phyloP scores from a whole-genome alignment of 2,113 vertebrate species.

The Oreochromis spilurus region DNA sequence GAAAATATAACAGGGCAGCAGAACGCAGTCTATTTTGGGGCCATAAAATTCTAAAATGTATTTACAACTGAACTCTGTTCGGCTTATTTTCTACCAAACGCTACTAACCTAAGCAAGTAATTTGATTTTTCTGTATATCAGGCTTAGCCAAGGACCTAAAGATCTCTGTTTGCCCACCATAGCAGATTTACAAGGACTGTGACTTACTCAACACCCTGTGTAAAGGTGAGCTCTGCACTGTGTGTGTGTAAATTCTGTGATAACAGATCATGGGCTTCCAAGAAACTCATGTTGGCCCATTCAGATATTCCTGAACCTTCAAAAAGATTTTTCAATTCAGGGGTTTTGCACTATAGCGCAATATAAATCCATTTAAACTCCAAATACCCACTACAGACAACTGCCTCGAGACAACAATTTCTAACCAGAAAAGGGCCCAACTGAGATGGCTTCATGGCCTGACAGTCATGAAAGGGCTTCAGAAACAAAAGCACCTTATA shows the following conservation, averaged over 20 bases:
- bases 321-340: neutral
- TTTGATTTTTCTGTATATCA: neutral
- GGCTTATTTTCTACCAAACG: neutral
- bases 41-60: neutral
- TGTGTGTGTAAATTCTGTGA: neutral
- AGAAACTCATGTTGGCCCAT: neutral
- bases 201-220: neutral
- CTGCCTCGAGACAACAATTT: slow-evolving; percentile 90
- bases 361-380: slow-evolving; percentile 91
- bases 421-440: slow-evolving; percentile 82
- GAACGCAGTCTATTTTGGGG: neutral
- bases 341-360: slow-evolving; percentile 82
- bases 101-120: neutral
- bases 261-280: neutral
- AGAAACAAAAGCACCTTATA: slow-evolving; percentile 95
- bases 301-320: neutral
- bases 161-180: neutral
- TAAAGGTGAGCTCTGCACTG: neutral
- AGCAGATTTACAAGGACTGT: neutral
- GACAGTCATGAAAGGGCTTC: slow-evolving; percentile 95
- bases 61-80: neutral
- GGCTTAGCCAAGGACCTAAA: neutral
- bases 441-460: slow-evolving; percentile 89
- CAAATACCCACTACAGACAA: slow-evolving; percentile 79
- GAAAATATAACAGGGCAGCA: neutral